Percentiles rank a stretch among this genome's conserved stretches.
Evolutionary conservation across 1,140 invertebrate genomes (phyloP).

Genomic region (Archivesica marissinica): DNA sequence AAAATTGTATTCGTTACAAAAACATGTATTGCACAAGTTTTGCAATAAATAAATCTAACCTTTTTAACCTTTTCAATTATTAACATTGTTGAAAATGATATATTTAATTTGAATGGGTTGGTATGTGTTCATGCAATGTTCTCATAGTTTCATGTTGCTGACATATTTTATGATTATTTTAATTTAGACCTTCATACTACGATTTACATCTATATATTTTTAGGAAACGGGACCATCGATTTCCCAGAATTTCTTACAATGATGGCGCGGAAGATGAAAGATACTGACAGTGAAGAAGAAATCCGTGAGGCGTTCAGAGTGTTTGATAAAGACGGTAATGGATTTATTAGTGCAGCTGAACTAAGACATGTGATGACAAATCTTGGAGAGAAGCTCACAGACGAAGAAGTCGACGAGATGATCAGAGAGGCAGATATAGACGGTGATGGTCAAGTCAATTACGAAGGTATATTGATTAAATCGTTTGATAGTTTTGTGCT

Average conservation of each 20-base stretch:
- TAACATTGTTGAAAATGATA: not conserved
- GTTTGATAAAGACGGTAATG: conserved; percentile 89
- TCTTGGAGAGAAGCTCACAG: conserved; percentile 22
- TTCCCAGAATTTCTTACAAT: conserved; percentile 97
- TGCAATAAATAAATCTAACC: not conserved
- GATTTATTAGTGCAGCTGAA: conserved; percentile 91
- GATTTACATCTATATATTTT: not conserved
- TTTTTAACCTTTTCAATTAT: not conserved
- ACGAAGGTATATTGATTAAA: not conserved
- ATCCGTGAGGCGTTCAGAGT: conserved; percentile 96
- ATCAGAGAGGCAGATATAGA: conserved; percentile 15
- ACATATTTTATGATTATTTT: too few relatives aligned
- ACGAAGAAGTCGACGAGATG: conserved; percentile 32
- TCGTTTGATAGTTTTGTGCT: not conserved
- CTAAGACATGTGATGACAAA: conserved; percentile 32
- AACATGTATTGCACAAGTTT: not conserved
- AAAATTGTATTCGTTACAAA: too few relatives aligned
- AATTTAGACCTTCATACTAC: too few relatives aligned
- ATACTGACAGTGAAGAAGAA: conserved; percentile 99
- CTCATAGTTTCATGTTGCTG: too few relatives aligned
- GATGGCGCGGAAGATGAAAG: conserved; percentile 99
- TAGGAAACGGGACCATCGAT: conserved; percentile 99
- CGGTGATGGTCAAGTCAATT: conserved; percentile 23
- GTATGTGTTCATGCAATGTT: not conserved
- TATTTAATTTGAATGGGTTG: not conserved